These are phyloP conservation scores for Merluccius polli DNA, from an alignment of 2,797 vertebrate genomes.

Conservation along the genomic window DNA sequence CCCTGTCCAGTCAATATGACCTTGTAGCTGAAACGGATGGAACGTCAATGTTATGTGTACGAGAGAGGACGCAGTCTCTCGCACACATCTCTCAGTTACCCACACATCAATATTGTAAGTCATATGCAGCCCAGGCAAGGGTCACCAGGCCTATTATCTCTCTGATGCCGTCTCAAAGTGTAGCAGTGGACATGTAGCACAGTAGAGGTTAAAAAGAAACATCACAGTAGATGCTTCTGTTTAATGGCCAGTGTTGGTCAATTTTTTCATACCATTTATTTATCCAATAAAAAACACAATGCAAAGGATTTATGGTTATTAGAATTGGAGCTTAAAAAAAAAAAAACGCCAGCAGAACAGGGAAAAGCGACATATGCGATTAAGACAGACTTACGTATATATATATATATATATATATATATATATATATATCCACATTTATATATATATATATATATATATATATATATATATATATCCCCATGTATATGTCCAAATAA, in stretches of 20 bases:
- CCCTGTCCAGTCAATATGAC: slow-evolving; percentile 15
- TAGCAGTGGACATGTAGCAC: too few relatives aligned
- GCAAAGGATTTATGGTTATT: background rate
- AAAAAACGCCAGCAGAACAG: background rate
- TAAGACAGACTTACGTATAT: slow-evolving; percentile 29
- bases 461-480: slow-evolving; percentile 32
- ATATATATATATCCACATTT: slow-evolving; percentile 18
- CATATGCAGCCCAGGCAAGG: too few relatives aligned
- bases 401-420: slow-evolving; percentile 52
- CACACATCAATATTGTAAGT: slow-evolving; percentile 24
- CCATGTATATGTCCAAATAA: slow-evolving; percentile 41
- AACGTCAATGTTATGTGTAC: slow-evolving; percentile 10
- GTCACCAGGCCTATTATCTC: too few relatives aligned
- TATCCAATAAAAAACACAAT: background rate
- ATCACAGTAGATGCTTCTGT: background rate
- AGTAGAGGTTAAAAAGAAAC: too few relatives aligned
- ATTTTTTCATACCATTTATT: background rate
- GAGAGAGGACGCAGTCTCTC: slow-evolving; percentile 16
- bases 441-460: background rate
- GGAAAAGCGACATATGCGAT: background rate
- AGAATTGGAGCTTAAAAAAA: background rate
- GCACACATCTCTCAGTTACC: slow-evolving; percentile 31
- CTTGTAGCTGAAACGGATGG: slow-evolving; percentile 37
- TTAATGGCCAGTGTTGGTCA: background rate
- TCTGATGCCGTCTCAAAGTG: too few relatives aligned